A percentile compares a stretch with the other conserved stretches of the same genome.
Conservation (phyloP, 2,797 vertebrate genomes). For the Hephaestus fuliginosus region DNA sequence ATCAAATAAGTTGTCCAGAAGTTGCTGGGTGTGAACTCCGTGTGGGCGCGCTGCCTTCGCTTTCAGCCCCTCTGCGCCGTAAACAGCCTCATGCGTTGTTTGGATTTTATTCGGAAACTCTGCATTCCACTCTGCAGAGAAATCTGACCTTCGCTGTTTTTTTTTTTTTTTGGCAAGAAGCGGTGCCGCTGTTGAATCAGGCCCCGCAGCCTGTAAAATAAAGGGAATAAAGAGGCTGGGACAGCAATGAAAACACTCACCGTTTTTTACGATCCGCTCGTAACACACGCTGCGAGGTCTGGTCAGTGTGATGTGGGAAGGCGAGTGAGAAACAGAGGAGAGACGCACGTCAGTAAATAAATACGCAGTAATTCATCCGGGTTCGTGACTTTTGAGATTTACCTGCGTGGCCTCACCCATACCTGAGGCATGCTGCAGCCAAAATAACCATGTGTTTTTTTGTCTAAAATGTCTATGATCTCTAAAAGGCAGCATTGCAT, state of each 20-base stretch:
- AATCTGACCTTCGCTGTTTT: slow-evolving; percentile 57
- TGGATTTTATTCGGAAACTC: slow-evolving; percentile 61
- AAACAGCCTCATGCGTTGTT: slow-evolving; percentile 46
- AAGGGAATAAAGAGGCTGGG: slow-evolving; percentile 47
- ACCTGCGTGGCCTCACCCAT: background rate
- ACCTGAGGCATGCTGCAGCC: slow-evolving; percentile 7
- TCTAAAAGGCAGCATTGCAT: background rate
- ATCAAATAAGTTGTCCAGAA: slow-evolving; percentile 3
- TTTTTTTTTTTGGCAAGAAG: slow-evolving; percentile 60
- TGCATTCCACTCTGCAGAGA: slow-evolving; percentile 37
- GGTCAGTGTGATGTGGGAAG: slow-evolving; percentile 29
- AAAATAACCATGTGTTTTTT: background rate
- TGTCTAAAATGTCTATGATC: background rate
- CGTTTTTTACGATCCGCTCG: slow-evolving; percentile 53
- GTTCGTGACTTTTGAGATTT: slow-evolving; percentile 16
- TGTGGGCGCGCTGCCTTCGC: slow-evolving; percentile 8
- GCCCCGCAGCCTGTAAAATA: slow-evolving; percentile 54
- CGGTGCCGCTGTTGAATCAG: slow-evolving; percentile 41
- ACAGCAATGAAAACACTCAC: slow-evolving; percentile 57
- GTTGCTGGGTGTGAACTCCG: slow-evolving; percentile 20
- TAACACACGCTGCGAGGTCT: slow-evolving; percentile 30
- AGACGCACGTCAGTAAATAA: slow-evolving; percentile 23
- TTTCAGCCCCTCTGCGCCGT: slow-evolving; percentile 24
- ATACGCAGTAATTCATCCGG: slow-evolving; percentile 32
- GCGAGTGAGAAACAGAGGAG: slow-evolving; percentile 11